These are phyloP conservation scores for Agonopterix arenella DNA, from an alignment of 2,888 invertebrate species.

Conservation along the genomic window DNA sequence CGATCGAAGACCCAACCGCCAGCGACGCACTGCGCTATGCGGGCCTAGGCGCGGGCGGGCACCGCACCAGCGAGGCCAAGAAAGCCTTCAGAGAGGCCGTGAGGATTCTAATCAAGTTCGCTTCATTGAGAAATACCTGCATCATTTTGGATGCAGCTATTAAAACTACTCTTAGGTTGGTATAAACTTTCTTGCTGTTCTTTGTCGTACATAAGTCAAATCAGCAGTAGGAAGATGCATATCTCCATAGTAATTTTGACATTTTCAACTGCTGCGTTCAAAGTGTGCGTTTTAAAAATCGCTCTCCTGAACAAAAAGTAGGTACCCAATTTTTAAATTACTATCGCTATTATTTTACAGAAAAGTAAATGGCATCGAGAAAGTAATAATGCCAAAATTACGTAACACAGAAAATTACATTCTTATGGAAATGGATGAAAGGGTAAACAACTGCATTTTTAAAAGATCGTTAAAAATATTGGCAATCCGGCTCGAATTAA, in stretches of 20 bases:
- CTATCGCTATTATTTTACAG: constrained; percentile 33
- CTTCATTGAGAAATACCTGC: constrained; percentile 63
- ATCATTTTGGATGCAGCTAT: constrained; percentile 52
- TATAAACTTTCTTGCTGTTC: no score
- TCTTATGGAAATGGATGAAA: constrained; percentile 63
- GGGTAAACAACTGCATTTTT: constrained; percentile 29
- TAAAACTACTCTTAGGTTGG: constrained; percentile 54
- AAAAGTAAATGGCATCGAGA: constrained; percentile 68
- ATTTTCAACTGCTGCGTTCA: no score
- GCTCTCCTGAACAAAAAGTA: no score
- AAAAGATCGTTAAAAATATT: neutral
- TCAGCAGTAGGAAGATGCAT: no score
- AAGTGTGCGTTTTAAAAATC: no score
- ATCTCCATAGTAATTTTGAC: no score
- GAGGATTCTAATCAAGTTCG: constrained; percentile 64
- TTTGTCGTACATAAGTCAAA: no score
- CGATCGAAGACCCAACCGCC: constrained; percentile 48
- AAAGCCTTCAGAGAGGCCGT: constrained; percentile 58
- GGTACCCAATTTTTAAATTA: neutral
- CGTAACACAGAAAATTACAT: constrained; percentile 63
- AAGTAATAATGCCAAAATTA: constrained; percentile 65
- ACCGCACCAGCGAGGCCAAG: constrained; percentile 58
- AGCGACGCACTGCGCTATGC: constrained; percentile 52
- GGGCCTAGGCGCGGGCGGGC: constrained; percentile 61
- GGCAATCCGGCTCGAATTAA: neutral